Evolutionary conservation across 2,888 invertebrate species (phyloP).

Genomic region (Xestia xanthographa): DNA sequence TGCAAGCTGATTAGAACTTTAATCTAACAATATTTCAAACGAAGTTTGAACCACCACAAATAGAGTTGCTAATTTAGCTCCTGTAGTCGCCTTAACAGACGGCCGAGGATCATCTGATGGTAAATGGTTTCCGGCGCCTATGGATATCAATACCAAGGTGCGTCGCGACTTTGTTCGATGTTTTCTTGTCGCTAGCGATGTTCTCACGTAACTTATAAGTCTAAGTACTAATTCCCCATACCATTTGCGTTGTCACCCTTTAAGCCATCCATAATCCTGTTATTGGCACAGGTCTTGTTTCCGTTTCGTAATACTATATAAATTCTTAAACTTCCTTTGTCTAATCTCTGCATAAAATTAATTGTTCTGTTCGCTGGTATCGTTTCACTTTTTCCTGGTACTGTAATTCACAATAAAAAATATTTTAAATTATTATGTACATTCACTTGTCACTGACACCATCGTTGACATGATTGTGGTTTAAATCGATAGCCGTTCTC

Average conservation of each 20-base stretch:
- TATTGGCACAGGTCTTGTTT: neutral
- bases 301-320: neutral
- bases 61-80: too few relatives aligned
- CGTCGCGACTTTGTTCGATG: neutral
- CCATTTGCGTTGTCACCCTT: neutral
- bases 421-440: too few relatives aligned
- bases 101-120: too few relatives aligned
- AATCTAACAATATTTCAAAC: too few relatives aligned
- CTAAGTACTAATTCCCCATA: neutral
- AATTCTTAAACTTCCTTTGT: neutral
- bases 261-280: neutral
- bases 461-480: too few relatives aligned
- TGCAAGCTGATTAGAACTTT: too few relatives aligned
- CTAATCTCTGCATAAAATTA: neutral
- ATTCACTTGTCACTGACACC: too few relatives aligned
- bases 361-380: neutral
- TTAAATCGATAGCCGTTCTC: too few relatives aligned
- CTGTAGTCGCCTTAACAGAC: too few relatives aligned
- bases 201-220: neutral
- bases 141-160: too few relatives aligned
- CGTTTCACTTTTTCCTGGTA: accelerated
- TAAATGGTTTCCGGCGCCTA: too few relatives aligned
- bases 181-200: neutral
- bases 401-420: neutral
- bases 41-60: too few relatives aligned